Evolutionary conservation across 2,888 invertebrate species (phyloP).

Genomic region (Odontocerum albicorne): DNA sequence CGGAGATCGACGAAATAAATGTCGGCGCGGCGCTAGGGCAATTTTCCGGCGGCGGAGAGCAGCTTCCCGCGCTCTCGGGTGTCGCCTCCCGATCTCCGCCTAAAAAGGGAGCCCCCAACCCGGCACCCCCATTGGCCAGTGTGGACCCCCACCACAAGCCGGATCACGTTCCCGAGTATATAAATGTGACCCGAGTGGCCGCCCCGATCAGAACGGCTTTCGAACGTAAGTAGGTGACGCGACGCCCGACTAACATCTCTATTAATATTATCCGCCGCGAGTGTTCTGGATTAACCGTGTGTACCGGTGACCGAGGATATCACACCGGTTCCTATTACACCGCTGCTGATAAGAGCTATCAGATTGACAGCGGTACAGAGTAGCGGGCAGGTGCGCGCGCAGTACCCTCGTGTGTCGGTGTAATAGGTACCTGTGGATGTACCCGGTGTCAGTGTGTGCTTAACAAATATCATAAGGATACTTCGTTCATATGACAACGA

Average conservation of each 20-base stretch:
- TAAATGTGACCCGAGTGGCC: constrained; percentile 70
- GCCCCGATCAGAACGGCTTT: constrained; percentile 95
- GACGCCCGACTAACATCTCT: constrained; percentile 27
- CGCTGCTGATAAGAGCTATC: constrained; percentile 16
- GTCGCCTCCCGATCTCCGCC: constrained; percentile 50
- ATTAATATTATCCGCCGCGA: constrained; percentile 30
- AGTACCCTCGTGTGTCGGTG: constrained; percentile 14
- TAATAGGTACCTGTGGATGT: constrained; percentile 23
- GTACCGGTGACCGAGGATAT: constrained; percentile 25
- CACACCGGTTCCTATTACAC: constrained; percentile 31
- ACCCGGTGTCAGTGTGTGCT: constrained; percentile 26
- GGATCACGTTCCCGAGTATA: constrained; percentile 83
- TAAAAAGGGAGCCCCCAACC: constrained; percentile 64
- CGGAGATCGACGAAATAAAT: background rate
- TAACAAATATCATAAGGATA: constrained; percentile 7
- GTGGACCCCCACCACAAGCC: constrained; percentile 49
- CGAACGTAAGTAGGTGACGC: constrained; percentile 79
- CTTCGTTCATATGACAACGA: constrained; percentile 11
- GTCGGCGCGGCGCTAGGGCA: background rate
- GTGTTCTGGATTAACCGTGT: constrained; percentile 28
- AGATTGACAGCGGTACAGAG: constrained; percentile 21
- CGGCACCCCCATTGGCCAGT: constrained; percentile 49
- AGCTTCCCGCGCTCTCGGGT: constrained; percentile 30
- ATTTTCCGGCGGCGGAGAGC: background rate
- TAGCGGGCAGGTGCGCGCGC: constrained; percentile 2